Evolutionary conservation across 2,113 vertebrate species (phyloP), one percentile per base, ranked within the genome.

Genomic region (Ramphastos sulfuratus): DNA sequence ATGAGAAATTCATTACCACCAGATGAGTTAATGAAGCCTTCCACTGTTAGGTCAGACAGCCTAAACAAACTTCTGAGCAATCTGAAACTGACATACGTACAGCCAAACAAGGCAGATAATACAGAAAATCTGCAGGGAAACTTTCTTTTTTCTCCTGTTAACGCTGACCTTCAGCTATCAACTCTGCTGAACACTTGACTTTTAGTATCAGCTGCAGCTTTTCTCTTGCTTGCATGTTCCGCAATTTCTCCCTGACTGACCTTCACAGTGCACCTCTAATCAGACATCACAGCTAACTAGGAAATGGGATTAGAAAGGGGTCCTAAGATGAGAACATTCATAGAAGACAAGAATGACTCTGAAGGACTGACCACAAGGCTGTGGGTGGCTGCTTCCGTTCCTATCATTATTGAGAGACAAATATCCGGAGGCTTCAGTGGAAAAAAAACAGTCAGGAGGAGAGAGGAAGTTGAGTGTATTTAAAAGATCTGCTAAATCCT

Each of bases 331-430:
- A 66, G 85, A 25, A 39, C 78, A 86, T 61, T 88, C 65, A 72
- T 31, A 77, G 76, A 89, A 93, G 54, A 88, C 50, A 89, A 94
- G 85, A 95, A 88, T 96, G 59, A 96, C 87, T 95, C 79, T 79
- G 83, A 95, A 87, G 73, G 82, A 82, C 90, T 97, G 89, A 96
- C 95, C 83, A 61, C 97, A 96, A 97, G 85, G 33, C 42, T 39
- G 96, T 98, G 97, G 97, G 97, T 91, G 96, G 95, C 60, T 96
- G 92, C 93, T 96, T 97, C 94, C 74, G 42, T 86, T 97, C 87
- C 63, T 93, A 89, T 97, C 88, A 93, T 97, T 96, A 95, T 80
- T 96, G 85, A 92, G 90, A 96, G 83, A 93, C 64, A 97, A 96
- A 71, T 95, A 95, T 86, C 93, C 67, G 78, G 95, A 96, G 87